A percentile compares a stretch with the other conserved stretches of the same genome.
Evolutionary conservation across 1,140 invertebrate species (phyloP).

Genomic region (Hyposmocoma kahamanoa): DNA sequence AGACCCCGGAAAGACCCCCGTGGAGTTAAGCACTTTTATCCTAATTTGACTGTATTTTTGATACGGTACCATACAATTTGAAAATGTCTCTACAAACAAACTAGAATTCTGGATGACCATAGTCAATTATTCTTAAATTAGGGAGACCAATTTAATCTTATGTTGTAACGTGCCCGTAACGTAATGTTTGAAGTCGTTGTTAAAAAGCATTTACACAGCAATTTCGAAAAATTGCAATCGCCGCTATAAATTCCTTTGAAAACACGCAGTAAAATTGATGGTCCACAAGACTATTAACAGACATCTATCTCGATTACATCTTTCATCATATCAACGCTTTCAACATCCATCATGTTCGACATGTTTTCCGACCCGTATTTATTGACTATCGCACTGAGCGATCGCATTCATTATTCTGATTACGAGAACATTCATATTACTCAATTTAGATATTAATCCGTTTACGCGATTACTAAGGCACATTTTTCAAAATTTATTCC

Average conservation of each 20-base stretch:
- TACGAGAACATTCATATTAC: conserved; percentile 25
- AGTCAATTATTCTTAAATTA: too few species aligned
- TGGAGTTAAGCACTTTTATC: background rate
- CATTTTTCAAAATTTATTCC: background rate
- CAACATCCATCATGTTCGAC: conserved; percentile 65
- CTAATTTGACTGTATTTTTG: too few species aligned
- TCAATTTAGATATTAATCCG: background rate
- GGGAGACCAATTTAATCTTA: too few species aligned
- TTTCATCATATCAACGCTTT: conserved; percentile 59
- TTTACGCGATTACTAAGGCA: background rate
- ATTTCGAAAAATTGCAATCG: too few species aligned
- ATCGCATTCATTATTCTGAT: conserved; percentile 62
- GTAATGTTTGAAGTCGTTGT: too few species aligned
- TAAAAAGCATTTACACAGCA: too few species aligned
- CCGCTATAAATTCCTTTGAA: too few species aligned
- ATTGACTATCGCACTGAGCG: conserved; percentile 57
- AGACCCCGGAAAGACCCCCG: background rate
- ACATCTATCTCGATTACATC: conserved; percentile 47
- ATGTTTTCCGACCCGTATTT: conserved; percentile 63
- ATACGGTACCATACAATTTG: too few species aligned
- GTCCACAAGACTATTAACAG: conserved; percentile 29
- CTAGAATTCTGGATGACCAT: too few species aligned
- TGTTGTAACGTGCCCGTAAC: too few species aligned
- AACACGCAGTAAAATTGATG: background rate
- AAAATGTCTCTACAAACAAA: too few species aligned